Conservation (phyloP, 1,140 invertebrate genomes). For the Cryptotermes secundus region DNA sequence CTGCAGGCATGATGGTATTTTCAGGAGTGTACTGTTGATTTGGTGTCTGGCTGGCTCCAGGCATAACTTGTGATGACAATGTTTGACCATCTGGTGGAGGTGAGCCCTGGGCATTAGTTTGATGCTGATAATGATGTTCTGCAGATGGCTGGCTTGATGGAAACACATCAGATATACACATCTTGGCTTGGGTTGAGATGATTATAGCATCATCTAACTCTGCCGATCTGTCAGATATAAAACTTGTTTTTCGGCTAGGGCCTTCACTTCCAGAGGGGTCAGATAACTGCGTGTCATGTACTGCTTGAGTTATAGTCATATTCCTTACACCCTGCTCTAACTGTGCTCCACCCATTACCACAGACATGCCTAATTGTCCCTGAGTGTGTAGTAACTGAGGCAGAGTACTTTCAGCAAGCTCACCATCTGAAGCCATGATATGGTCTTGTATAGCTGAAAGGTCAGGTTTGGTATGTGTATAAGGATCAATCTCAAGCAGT, state of each 20-base stretch:
- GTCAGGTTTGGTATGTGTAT: background rate
- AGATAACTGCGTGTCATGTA: background rate
- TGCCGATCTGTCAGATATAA: conserved; percentile 6
- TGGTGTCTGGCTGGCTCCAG: conserved; percentile 36
- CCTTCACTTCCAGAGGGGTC: background rate
- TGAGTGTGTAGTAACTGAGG: background rate
- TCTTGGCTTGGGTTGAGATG: background rate
- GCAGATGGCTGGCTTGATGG: background rate
- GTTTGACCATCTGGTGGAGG: conserved; percentile 32
- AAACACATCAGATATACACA: background rate
- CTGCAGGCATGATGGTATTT: conserved; percentile 39
- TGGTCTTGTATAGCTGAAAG: background rate
- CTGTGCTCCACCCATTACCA: background rate
- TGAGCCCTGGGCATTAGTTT: background rate
- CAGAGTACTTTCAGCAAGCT: background rate
- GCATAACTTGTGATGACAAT: too few relatives aligned
- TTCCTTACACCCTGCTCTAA: background rate
- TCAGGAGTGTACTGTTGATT: conserved; percentile 43
- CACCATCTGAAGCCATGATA: background rate
- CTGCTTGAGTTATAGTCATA: background rate
- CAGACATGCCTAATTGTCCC: background rate
- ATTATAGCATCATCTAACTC: background rate
- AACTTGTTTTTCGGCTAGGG: background rate
- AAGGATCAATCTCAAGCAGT: background rate
- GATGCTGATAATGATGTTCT: conserved; percentile 6